Evolutionary conservation across 2,888 invertebrate species (phyloP), one percentile per base, ranked within the genome.

Genomic region (Papilio demoleus): DNA sequence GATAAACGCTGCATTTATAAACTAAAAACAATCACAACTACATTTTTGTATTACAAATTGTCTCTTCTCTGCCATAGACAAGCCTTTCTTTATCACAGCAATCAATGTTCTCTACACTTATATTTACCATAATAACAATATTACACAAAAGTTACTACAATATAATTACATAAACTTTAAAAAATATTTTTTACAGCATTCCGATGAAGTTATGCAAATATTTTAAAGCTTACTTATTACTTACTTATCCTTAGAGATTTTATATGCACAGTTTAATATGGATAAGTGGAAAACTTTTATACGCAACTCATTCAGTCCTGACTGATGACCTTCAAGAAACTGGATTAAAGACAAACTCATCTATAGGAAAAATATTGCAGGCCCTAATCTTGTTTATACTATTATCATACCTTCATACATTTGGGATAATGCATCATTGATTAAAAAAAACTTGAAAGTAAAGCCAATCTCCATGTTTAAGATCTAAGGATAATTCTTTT

Each of bases 1-100:
- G 40, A 53, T 67, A 42, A 62, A 67, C 45, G 45, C 36, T 68
- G 56, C 42, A 27, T 9, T 63, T 58, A 68, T 34, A 17, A 34
- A 36, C 58, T 63, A 63, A 9, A n/a, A 34, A 58, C 24, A 38
- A 63, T 67, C 62, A 67, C 62, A 58, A 63, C 62, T 63, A 67
- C 40, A 42, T 56, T 56, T 12, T 17, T 67, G 53, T 67, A 62
- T 56, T 24, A 42, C 31, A 34, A 62, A 40, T n/a, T 36, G 19
- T 50, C 17, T 61, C 38, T 27, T 19, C 59, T n/a, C 50, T 22
- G 19, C 22, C 42, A 19, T 6, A 45, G 12, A 42, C 58, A 56
- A 47, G 63, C 63, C 63, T 61, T 42, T 27, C 22, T n/a, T 61
- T 67, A 67, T 67, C 67, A 67, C 67, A 67, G 67, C 61, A 61